Evolutionary conservation across 2,888 invertebrate genomes (phyloP), one percentile per base, ranked within the genome.

Genomic region (Agriopis aurantiaria): DNA sequence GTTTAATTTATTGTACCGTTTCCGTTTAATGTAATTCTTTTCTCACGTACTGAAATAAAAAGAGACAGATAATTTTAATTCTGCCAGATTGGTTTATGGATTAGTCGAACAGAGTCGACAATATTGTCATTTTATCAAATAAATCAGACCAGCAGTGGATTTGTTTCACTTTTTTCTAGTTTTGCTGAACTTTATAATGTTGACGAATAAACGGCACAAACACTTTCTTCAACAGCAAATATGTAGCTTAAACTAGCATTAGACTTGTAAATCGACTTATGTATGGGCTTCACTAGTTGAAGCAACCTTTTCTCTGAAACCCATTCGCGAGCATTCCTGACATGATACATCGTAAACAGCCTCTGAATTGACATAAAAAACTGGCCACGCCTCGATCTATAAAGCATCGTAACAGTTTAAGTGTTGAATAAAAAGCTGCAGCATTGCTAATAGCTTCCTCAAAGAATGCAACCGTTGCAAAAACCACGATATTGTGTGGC

Each of bases 271-370:
- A 77, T 77, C 48, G 17, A 14, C 62, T 61, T 71, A 69, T 68
- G 69, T 73, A 71, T 60, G 69, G 66, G 67, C 62, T 66, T 68
- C 55, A 65, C 72, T 70, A 60, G 67, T 68, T 69, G 73, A 61
- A 43, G 68, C 69, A 69, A 73, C 57, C 67, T 72, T 75, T 77
- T 75, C 77, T 75, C 56, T 57, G 75, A 75, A 75, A 60, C 52
- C 76, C 77, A 82, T 81, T 85, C 82, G 82, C 81, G 78, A 80
- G 82, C 84, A 89, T 87, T 85, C 84, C 80, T 76, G 79, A 75
- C 83, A 78, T 79, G 84, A 84, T 85, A 80, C 82, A 81, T 77
- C 78, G 80, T 78, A 81, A 80, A 77, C 71, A 66, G 65, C 75
- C 70, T 75, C 63, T 78, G 72, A 75, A 77, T 80, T 78, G 65